Conservation (phyloP, 2,888 invertebrate genomes). For the Eurois occulta region DNA sequence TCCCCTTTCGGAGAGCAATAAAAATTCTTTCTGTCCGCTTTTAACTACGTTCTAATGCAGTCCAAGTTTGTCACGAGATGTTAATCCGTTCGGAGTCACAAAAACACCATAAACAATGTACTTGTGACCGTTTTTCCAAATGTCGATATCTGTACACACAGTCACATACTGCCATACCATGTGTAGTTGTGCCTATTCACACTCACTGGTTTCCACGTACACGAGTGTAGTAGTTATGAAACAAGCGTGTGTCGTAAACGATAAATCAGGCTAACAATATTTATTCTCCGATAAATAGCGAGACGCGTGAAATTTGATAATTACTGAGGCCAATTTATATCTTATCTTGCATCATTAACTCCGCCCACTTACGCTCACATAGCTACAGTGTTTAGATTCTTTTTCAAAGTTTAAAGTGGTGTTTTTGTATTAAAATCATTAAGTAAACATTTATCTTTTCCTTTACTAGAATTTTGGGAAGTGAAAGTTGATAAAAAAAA, state of each 20-base stretch:
- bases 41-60: conserved; percentile 83
- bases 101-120: conserved; percentile 76
- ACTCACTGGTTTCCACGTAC: conserved; percentile 69
- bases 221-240: conserved; percentile 77
- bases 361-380: conserved; percentile 75
- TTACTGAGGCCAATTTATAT: conserved; percentile 83
- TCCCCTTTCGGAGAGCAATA: conserved; percentile 80
- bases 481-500: conserved; percentile 64
- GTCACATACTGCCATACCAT: conserved; percentile 46
- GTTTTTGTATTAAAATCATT: conserved; percentile 26
- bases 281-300: conserved; percentile 85
- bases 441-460: conserved; percentile 19
- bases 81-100: conserved; percentile 79
- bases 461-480: conserved; percentile 36
- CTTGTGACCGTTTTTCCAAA: conserved; percentile 67
- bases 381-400: conserved; percentile 42
- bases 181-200: conserved; percentile 72
- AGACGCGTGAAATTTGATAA: conserved; percentile 88
- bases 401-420: conserved; percentile 29
- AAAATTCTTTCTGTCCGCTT: conserved; percentile 83
- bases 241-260: conserved; percentile 77
- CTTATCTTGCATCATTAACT: conserved; percentile 85
- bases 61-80: conserved; percentile 74
- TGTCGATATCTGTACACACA: conserved; percentile 67
- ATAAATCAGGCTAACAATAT: conserved; percentile 84